A percentile compares a stretch with the other conserved stretches of the same genome.
phyloP scores from a whole-genome alignment of 2,113 vertebrate species.

The Esox niger region DNA sequence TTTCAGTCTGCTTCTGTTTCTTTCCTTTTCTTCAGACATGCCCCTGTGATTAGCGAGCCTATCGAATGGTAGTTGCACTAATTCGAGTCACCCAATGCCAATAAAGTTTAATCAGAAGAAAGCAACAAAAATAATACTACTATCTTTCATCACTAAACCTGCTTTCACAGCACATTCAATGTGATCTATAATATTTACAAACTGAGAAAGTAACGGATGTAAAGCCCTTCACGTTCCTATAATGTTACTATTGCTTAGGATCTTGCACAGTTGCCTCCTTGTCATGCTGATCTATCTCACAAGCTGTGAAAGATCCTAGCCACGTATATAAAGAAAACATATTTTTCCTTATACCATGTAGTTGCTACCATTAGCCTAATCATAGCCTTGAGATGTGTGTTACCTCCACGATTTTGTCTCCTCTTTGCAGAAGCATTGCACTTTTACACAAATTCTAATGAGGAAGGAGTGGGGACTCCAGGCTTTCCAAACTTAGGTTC shows the following conservation, averaged over 20 bases:
- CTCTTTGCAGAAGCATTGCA: background rate
- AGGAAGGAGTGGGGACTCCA: slow-evolving; percentile 23
- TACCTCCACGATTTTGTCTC: background rate
- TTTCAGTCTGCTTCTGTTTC: slow-evolving; percentile 20
- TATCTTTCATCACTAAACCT: background rate
- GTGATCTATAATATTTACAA: slow-evolving; percentile 26
- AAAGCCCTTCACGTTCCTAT: slow-evolving; percentile 20
- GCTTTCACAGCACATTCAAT: slow-evolving; percentile 6
- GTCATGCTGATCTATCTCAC: slow-evolving; percentile 20
- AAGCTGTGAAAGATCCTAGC: slow-evolving; percentile 20
- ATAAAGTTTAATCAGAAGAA: background rate
- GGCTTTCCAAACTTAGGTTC: slow-evolving; percentile 37
- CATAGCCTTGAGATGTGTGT: background rate
- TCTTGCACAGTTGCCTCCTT: slow-evolving; percentile 17
- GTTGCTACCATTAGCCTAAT: slow-evolving; percentile 14
- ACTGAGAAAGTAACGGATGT: slow-evolving; percentile 5
- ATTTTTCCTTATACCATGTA: background rate
- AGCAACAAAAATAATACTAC: background rate
- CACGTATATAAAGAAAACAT: slow-evolving; percentile 9
- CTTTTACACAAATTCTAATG: slow-evolving; percentile 33
- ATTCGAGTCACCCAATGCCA: background rate
- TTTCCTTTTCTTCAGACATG: slow-evolving; percentile 16
- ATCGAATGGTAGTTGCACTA: background rate
- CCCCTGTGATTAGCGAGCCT: slow-evolving; percentile 3
- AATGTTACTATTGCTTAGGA: slow-evolving; percentile 14